These are phyloP conservation scores for Taenaris catops DNA, from an alignment of 2,888 invertebrate genomes.

Conservation along the genomic window DNA sequence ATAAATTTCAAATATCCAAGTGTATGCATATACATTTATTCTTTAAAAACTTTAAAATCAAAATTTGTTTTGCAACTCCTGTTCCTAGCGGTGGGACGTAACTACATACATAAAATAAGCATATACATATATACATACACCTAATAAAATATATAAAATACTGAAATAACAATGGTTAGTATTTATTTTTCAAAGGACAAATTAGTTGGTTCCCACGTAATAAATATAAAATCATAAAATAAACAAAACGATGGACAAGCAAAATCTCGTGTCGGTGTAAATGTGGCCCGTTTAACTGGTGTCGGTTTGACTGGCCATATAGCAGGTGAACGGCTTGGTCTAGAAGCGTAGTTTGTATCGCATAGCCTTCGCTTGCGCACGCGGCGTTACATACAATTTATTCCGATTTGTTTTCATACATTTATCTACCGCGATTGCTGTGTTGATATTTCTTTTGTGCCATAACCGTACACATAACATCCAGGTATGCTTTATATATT, in stretches of 20 bases:
- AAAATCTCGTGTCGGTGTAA: conserved; percentile 9
- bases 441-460: conserved; percentile 12
- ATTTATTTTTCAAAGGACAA: too few relatives aligned
- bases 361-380: conserved; percentile 32
- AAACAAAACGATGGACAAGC: too few relatives aligned
- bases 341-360: conserved; percentile 29
- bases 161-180: too few relatives aligned
- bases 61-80: too few relatives aligned
- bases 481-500: conserved; percentile 9
- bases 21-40: background rate
- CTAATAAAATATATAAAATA: too few relatives aligned
- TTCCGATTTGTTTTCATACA: conserved; percentile 5
- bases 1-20: background rate
- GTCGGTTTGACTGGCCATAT: conserved; percentile 25
- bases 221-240: too few relatives aligned
- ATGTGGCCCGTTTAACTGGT: conserved; percentile 30
- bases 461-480: background rate
- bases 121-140: too few relatives aligned
- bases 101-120: too few relatives aligned
- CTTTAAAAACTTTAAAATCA: background rate
- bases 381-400: conserved; percentile 17
- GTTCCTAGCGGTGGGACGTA: too few relatives aligned
- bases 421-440: conserved; percentile 9
- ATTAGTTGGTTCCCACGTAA: too few relatives aligned
- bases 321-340: conserved; percentile 28